Conservation (phyloP, 2,113 vertebrate species). For the Empidonax alnorum region DNA sequence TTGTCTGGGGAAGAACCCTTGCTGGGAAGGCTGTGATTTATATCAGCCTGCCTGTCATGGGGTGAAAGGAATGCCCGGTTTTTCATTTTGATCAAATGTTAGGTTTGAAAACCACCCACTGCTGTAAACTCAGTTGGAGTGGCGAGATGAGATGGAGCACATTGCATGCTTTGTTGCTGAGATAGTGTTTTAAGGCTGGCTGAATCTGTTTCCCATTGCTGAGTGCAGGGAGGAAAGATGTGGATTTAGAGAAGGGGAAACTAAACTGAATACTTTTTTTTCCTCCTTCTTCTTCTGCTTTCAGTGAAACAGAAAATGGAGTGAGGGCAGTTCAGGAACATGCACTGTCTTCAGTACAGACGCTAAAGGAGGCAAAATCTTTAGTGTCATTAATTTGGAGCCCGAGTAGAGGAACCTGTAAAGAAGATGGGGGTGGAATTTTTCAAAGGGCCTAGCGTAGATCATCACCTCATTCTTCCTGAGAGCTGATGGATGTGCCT, state of each 20-base stretch:
- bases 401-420: background rate
- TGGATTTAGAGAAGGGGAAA: background rate
- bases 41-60: conserved; percentile 71
- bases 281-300: background rate
- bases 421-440: background rate
- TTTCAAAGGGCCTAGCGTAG: background rate
- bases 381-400: background rate
- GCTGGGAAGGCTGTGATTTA: conserved; percentile 77
- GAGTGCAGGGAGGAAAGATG: background rate
- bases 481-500: background rate
- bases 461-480: background rate
- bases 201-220: conserved; percentile 54
- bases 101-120: conserved; percentile 77
- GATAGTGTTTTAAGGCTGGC: conserved; percentile 46
- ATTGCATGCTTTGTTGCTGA: conserved; percentile 73
- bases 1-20: conserved; percentile 65
- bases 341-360: background rate
- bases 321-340: background rate
- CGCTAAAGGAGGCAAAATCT: background rate
- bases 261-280: background rate
- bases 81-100: conserved; percentile 78
- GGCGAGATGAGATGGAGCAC: conserved; percentile 64
- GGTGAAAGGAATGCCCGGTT: conserved; percentile 75
- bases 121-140: conserved; percentile 70
- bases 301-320: background rate